Base-by-base conservation (phyloP, 2,888 invertebrate species). In the Campoletis raptor region DNA sequence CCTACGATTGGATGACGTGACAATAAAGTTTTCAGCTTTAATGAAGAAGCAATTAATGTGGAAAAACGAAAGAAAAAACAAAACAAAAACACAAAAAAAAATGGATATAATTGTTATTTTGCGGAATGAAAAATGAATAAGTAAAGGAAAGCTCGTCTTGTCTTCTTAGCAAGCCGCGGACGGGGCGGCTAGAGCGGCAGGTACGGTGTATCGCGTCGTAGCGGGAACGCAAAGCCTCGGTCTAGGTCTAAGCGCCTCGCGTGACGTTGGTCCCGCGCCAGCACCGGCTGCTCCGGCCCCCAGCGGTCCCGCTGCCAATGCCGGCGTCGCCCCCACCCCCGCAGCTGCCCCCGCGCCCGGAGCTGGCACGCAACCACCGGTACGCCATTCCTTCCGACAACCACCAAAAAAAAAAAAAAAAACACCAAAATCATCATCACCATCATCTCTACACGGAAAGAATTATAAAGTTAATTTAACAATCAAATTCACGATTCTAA, bases 121-220 rank as follows among this genome's bases (percentile, higher is more conserved):
- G 81, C 48, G 45, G 66, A 76, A 48, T 37, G 54, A 82, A 70
- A 74, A 73, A 85, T 78, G 86, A 84, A 73, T 70, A 52, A 79
- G 79, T 83, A 89, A 87, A 87, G 83, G 45, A 86, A 88, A 87
- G 89, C 88, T 89, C 88, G 89, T 92, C 90, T 93, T 88, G 91
- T 92, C 93, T 94, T 94, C 94, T 94, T 95, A 97, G 97, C 96
- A 96, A 94, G 97, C 97, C 92, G 97, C 97, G 93, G 97, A 97
- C 95, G 96, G 97, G 94, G 96, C 97, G 95, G 97, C 97, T 92
- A 96, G 97, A 94, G 97, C 97, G 92, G 97, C 97, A 88, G 97
- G 97, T 93, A 96, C 96, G 92, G 96, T 97, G 92, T 97, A 97
- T 96, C 96, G 97, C 88, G 96, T 97, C 95, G 96, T 97, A 93